A percentile compares a stretch with the other conserved stretches of the same genome.
phyloP scores from a whole-genome alignment of 2,888 invertebrate species.

The Rosalia funebris region DNA sequence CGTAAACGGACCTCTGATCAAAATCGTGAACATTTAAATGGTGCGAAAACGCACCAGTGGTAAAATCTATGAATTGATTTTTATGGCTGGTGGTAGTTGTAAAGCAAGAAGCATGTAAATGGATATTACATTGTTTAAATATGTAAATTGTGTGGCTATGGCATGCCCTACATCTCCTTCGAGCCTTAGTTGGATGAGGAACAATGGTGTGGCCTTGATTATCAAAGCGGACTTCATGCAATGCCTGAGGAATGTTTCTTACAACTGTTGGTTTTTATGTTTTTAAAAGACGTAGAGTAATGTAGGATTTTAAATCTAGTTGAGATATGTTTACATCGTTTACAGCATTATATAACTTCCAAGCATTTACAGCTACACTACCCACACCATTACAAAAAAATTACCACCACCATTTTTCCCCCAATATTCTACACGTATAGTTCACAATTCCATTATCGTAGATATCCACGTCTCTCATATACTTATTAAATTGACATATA shows the following conservation, averaged over 20 bases:
- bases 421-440: slow-evolving; percentile 39
- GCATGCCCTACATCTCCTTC: slow-evolving; percentile 30
- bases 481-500: slow-evolving; percentile 1
- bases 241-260: not conserved
- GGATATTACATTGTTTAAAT: slow-evolving; percentile 18
- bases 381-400: slow-evolving; percentile 43
- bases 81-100: slow-evolving; percentile 23
- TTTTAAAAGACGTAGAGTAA: slow-evolving; percentile 27
- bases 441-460: slow-evolving; percentile 33
- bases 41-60: slow-evolving; percentile 18
- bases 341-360: slow-evolving; percentile 40
- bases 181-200: slow-evolving; percentile 18
- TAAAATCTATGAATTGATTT: slow-evolving; percentile 2
- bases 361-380: slow-evolving; percentile 39
- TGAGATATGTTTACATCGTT: slow-evolving; percentile 30
- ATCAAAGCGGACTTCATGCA: slow-evolving; percentile 16
- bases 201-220: slow-evolving; percentile 26
- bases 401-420: slow-evolving; percentile 48
- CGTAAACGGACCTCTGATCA: not conserved
- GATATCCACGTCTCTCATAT: slow-evolving; percentile 7
- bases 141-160: slow-evolving; percentile 25
- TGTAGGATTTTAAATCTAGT: not conserved
- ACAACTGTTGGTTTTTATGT: not conserved
- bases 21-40: slow-evolving; percentile 29
- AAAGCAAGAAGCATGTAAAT: slow-evolving; percentile 25